Percentiles rank a stretch among this genome's conserved stretches.
phyloP scores from a whole-genome alignment of 2,797 vertebrate genomes.

The Thripadectes ignobilis region DNA sequence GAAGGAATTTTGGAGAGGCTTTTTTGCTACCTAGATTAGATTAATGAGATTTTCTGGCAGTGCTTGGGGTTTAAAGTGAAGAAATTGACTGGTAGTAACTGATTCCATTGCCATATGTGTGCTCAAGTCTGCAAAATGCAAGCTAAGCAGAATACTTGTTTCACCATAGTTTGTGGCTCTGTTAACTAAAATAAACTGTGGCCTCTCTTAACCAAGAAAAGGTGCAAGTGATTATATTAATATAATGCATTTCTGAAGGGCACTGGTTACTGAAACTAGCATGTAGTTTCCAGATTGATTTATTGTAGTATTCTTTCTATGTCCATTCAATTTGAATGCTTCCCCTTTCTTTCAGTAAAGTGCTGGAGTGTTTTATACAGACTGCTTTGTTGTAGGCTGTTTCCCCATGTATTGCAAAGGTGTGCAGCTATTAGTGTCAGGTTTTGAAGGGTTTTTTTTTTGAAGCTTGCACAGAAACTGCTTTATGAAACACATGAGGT shows the following conservation, averaged over 20 bases:
- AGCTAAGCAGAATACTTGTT: not conserved
- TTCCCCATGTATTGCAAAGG: not conserved
- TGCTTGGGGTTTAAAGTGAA: not conserved
- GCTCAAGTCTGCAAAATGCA: not conserved
- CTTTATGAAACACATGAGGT: fast-evolving
- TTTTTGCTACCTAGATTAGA: not conserved
- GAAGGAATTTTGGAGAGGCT: not conserved
- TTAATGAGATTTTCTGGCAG: not conserved
- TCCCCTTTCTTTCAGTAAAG: not conserved
- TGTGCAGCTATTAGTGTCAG: not conserved
- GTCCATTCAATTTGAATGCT: not conserved
- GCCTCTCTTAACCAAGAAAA: not conserved
- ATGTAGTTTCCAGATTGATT: not conserved
- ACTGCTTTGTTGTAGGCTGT: not conserved
- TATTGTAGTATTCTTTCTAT: not conserved
- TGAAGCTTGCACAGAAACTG: not conserved
- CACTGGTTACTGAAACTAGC: not conserved
- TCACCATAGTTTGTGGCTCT: not conserved
- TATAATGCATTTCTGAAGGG: not conserved
- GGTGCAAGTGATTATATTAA: not conserved
- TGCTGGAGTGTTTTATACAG: not conserved
- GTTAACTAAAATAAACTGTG: not conserved
- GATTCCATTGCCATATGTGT: not conserved
- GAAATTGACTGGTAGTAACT: not conserved
- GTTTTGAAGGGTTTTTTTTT: not conserved